A percentile compares a stretch with the other conserved stretches of the same genome.
These are phyloP conservation scores for Sylvicola fuscatus DNA, from an alignment of 2,888 invertebrate species.

Conservation along the genomic window DNA sequence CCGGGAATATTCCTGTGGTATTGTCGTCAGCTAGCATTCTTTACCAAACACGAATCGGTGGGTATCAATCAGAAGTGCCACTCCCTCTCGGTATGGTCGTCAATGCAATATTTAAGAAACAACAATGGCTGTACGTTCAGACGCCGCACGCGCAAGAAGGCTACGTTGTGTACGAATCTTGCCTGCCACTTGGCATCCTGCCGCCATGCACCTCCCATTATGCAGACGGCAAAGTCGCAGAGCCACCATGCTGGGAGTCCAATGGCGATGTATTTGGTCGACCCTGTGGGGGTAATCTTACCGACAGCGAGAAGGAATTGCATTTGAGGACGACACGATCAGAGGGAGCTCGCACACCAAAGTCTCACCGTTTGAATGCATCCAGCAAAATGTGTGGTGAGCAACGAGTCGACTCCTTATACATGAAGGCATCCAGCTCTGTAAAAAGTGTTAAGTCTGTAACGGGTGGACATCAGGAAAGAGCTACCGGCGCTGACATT, in stretches of 20 bases:
- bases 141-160: conserved; percentile 73
- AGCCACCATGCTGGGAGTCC: conserved; percentile 61
- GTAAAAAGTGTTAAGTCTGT: conserved; percentile 16
- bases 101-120: conserved; percentile 69
- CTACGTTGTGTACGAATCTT: conserved; percentile 55
- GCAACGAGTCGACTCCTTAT: conserved; percentile 49
- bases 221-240: conserved; percentile 17
- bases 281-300: conserved; percentile 45
- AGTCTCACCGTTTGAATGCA: conserved; percentile 11
- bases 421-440: conserved; percentile 37
- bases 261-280: conserved; percentile 62
- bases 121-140: conserved; percentile 68
- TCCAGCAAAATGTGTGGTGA: conserved; percentile 34
- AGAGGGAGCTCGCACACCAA: conserved; percentile 35
- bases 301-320: conserved; percentile 52
- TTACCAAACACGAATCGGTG: conserved; percentile 51
- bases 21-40: conserved; percentile 50
- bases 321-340: conserved; percentile 42
- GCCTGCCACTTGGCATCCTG: conserved; percentile 54
- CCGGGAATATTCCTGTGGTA: conserved; percentile 72
- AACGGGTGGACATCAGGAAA: neutral
- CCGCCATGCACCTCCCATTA: conserved; percentile 23
- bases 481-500: neutral
- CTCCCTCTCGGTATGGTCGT: conserved; percentile 67
- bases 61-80: conserved; percentile 43